phyloP scores from a whole-genome alignment of 2,797 vertebrate genomes.

The Chaetodon trifasciatus region DNA sequence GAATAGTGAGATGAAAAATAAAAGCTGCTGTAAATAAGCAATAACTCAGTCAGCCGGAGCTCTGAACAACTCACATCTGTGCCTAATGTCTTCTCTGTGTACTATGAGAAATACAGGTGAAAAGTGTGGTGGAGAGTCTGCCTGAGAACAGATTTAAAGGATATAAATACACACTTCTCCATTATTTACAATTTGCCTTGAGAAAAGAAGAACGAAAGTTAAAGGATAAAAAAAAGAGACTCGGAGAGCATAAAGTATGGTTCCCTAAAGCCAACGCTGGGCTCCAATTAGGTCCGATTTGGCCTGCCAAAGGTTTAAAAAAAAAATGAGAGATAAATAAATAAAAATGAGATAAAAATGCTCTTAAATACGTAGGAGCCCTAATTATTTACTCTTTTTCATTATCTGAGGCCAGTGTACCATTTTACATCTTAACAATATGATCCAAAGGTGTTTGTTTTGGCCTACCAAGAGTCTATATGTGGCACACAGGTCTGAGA shows the following conservation, averaged over 20 bases:
- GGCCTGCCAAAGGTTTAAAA: neutral
- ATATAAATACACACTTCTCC: conserved; percentile 42
- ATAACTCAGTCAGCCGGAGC: conserved; percentile 20
- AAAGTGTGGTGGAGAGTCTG: conserved; percentile 19
- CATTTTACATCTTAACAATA: no score
- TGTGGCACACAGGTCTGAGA: conserved; percentile 43
- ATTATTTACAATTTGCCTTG: conserved; percentile 55
- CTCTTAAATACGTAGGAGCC: no score
- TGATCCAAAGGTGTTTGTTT: no score
- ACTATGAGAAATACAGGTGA: conserved; percentile 36
- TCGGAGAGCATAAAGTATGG: neutral
- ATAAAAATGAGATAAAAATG: neutral
- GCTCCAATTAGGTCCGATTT: conserved; percentile 50
- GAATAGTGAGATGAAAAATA: conserved; percentile 32
- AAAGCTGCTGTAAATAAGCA: conserved; percentile 24
- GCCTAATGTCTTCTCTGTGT: conserved; percentile 39
- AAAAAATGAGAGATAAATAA: neutral
- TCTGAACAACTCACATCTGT: conserved; percentile 28
- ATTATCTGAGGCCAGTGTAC: no score
- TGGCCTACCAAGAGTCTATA: conserved; percentile 6
- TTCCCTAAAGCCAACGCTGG: neutral
- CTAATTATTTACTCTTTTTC: no score
- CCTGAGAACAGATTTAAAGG: conserved; percentile 38
- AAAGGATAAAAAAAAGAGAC: conserved; percentile 25
- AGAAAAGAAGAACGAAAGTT: conserved; percentile 22